Base-by-base conservation (phyloP, 2,888 invertebrate species). In the Lordiphosa andalusiaca region DNA sequence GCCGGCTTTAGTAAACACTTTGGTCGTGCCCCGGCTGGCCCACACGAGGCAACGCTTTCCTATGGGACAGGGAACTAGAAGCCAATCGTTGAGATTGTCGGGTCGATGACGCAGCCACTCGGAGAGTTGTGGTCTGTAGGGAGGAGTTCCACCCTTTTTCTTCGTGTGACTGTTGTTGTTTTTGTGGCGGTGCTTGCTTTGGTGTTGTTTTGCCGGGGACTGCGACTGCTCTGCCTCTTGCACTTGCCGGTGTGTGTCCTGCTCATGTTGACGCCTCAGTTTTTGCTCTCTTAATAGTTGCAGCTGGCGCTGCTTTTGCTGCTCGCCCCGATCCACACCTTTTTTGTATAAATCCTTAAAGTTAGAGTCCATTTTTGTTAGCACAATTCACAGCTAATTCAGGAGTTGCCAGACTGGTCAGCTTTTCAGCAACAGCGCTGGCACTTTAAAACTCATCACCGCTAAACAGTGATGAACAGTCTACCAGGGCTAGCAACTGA, bases 31-130 rank as follows among this genome's bases (percentile, higher is more conserved):
- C 88, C 91, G 91, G 61, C 91, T 90, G 9, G 97, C 94, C 13
- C 98, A 92, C 6, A 98, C 91, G n/a, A 99, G 90, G 76, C 93
- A 92, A 53, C 99, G 91, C 58, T 92, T 92, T 19, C 98, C 99
- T 81, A 93, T 92, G 0, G 99, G 98, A 86, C 96, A 96, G 0
- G 95, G 92, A 46, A 94, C 92, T 50, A 94, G 90, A 19, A 92
- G 88, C 96, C 96, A 96, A 47, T 93, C 92, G 4, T 92, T 90
- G 50, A 96, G 91, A 86, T 96, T 94, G 23, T 91, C 90, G 0
- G 99, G 99, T 54, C 94, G 92, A 71, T 98, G 96, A 1, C 94
- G 90, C 87, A 99, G 90, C 98, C 98, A 99, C 89, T 99, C 98
- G 0, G 98, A 98, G 58, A 95, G 86, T 95, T 98, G 98, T 6